phyloP scores from a whole-genome alignment of 2,888 invertebrate genomes.

The Caenorhabditis afra region DNA sequence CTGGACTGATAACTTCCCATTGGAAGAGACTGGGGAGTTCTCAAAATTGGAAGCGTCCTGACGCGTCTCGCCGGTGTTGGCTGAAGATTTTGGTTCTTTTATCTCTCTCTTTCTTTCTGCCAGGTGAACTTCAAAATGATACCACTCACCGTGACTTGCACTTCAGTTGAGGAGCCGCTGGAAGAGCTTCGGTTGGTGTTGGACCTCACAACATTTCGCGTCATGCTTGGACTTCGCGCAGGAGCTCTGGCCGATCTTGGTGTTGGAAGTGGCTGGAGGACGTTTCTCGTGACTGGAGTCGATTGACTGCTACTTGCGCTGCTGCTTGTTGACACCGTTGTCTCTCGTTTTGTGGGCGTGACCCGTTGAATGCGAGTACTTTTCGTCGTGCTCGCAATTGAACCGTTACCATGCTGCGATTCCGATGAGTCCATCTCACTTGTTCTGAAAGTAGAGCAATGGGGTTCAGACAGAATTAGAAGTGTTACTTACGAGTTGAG shows the following conservation, averaged over 20 bases:
- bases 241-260: slow-evolving; percentile 13
- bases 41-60: background rate
- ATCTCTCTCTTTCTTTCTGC: too few relatives aligned
- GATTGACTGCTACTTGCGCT: slow-evolving; percentile 26
- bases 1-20: slow-evolving; percentile 16
- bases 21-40: slow-evolving; percentile 24
- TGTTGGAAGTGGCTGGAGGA: slow-evolving; percentile 13
- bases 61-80: slow-evolving; percentile 1
- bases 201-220: slow-evolving; percentile 16
- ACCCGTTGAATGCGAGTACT: slow-evolving; percentile 41
- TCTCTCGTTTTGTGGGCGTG: slow-evolving; percentile 56
- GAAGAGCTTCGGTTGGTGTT: slow-evolving; percentile 3
- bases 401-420: slow-evolving; percentile 42
- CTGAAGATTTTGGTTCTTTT: slow-evolving; percentile 6
- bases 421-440: slow-evolving; percentile 60
- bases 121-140: too few relatives aligned
- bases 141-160: slow-evolving; percentile 17
- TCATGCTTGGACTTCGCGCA: slow-evolving; percentile 16
- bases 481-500: slow-evolving; percentile 47
- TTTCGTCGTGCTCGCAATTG: slow-evolving; percentile 27
- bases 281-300: slow-evolving; percentile 17
- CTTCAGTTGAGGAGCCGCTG: slow-evolving; percentile 10
- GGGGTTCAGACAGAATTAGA: background rate
- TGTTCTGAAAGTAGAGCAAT: slow-evolving; percentile 18
- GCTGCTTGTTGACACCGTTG: slow-evolving; percentile 27